Percentiles rank a stretch among this genome's conserved stretches.
phyloP scores from a whole-genome alignment of 2,113 vertebrate genomes.

The Leptosomus discolor region DNA sequence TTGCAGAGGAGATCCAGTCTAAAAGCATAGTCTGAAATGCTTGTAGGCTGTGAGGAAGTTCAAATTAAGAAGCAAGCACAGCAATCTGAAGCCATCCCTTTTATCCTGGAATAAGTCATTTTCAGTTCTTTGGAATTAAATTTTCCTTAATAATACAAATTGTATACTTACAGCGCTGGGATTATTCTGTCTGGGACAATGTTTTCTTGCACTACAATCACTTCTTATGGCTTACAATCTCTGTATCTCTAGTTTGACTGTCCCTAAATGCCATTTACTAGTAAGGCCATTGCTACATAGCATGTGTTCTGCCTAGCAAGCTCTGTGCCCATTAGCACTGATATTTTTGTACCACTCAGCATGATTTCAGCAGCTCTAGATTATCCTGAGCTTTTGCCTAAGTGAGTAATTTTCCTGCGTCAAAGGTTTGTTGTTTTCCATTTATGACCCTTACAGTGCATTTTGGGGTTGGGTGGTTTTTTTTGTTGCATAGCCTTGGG shows the following conservation, averaged over 20 bases:
- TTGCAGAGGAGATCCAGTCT: not conserved
- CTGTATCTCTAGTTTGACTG: not conserved
- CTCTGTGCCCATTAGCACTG: not conserved
- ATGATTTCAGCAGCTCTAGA: not conserved
- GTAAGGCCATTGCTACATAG: not conserved
- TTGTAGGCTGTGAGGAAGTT: not conserved
- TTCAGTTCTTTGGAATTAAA: not conserved
- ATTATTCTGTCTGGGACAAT: not conserved
- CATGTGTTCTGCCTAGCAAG: not conserved
- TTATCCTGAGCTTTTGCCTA: not conserved
- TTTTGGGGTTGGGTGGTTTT: not conserved
- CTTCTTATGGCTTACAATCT: not conserved
- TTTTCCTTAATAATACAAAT: not conserved
- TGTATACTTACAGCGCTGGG: not conserved
- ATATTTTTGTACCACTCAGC: conserved; percentile 41
- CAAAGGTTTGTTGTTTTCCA: not conserved
- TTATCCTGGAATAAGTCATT: not conserved
- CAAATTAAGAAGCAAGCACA: not conserved
- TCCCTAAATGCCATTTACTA: not conserved
- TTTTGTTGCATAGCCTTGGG: not conserved
- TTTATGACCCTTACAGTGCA: not conserved
- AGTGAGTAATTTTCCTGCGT: not conserved
- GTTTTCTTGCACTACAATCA: not conserved
- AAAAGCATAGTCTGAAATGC: not conserved
- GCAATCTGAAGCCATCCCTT: not conserved